Conservation (phyloP, 2,797 vertebrate genomes). For the Sebastes miniatus region DNA sequence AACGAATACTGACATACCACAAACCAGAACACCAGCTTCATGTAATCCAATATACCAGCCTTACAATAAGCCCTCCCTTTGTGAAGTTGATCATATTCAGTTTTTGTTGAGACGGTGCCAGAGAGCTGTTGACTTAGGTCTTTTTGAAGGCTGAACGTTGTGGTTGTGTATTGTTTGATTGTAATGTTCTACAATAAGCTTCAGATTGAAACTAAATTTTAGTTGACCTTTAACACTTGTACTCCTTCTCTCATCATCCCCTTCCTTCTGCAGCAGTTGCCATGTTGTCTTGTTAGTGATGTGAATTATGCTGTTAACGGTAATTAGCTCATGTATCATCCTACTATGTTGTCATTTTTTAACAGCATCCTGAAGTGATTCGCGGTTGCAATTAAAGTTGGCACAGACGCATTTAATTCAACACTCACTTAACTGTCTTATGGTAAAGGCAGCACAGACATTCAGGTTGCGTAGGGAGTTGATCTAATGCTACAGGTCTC, state of each 20-base stretch:
- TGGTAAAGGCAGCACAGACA: not conserved
- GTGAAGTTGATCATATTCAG: slow-evolving; percentile 32
- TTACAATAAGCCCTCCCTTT: slow-evolving; percentile 12
- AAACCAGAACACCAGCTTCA: slow-evolving; percentile 7
- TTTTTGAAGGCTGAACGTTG: not conserved
- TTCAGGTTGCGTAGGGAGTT: not conserved
- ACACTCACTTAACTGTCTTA: not conserved
- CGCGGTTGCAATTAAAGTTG: not conserved
- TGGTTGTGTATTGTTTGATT: not conserved
- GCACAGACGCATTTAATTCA: not conserved
- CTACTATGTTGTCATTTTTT: not conserved
- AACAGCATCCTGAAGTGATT: not conserved
- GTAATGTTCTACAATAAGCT: not conserved
- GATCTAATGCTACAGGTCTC: not conserved
- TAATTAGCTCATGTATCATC: slow-evolving; percentile 18
- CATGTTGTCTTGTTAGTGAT: not conserved
- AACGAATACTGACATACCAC: slow-evolving; percentile 5
- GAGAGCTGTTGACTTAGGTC: slow-evolving; percentile 27
- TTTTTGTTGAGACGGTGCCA: slow-evolving; percentile 48
- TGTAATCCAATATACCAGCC: slow-evolving; percentile 34
- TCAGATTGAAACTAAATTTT: not conserved
- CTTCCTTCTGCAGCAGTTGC: not conserved
- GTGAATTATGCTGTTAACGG: not conserved
- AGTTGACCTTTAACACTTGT: not conserved
- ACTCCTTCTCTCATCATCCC: not conserved